Base-by-base conservation (phyloP, 2,113 vertebrate genomes). In the Nettapus auritus region DNA sequence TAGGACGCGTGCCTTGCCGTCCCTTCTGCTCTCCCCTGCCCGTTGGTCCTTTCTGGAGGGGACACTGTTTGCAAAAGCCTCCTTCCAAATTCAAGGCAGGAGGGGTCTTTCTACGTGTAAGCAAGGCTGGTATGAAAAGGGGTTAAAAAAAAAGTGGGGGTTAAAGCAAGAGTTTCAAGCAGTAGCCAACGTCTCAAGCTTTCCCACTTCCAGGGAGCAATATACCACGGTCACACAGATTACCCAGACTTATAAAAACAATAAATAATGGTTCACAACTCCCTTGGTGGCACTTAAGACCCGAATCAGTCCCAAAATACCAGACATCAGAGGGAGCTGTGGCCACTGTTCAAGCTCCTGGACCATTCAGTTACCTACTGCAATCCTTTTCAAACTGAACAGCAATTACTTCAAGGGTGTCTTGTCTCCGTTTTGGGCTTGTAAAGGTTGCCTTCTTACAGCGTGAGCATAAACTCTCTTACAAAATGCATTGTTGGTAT, bases 341-440 rank as follows among this genome's bases (percentile, higher is more conserved):
- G 55, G 60, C 36, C 56, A 71, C 17, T 42, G 21, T 36, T 78
- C 28, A 36, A 57, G 36, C 36, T 66, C 86, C n/a, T 53, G 21
- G 40, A n/a, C 10, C 0, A 2, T 22, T 36, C 56, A 29, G 79
- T 36, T 53, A 38, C 0, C 0, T 57, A 9, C 11, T 82, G n/a
- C 9, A 52, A 46, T 18, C 28, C 23, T n/a, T 46, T 38, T 64
- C 25, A 78, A 52, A 36, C 6, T 13, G 22, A 81, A 67, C 0
- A 0, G 8, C 34, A 29, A 48, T 83, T 74, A 56, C 23, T 86
- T 60, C 29, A 28, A 86, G 64, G 40, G n/a, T 38, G 60, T 75
- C 17, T 52, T 10, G 2, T 26, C 69, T 66, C 57, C 48, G 29
- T 7, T 11, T 55, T 13, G 12, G n/a, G 11, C 36, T 90, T 9